Evolutionary conservation across 1,140 invertebrate genomes (phyloP).

Genomic region (Pomacea maculata): DNA sequence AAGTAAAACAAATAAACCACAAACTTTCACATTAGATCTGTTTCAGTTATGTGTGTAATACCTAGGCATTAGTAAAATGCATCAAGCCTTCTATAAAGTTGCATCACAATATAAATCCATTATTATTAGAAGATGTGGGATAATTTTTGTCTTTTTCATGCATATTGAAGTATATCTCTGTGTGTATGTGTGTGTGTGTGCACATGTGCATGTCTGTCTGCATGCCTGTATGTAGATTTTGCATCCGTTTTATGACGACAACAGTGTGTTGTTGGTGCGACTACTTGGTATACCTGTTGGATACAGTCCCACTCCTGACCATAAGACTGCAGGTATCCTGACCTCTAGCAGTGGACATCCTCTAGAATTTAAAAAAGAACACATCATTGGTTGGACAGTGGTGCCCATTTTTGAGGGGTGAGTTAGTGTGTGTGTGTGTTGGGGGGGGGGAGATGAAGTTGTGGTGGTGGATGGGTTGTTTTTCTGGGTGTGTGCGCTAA

Average conservation of each 20-base stretch:
- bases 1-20: too few relatives aligned
- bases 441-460: too few relatives aligned
- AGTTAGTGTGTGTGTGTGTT: slow-evolving; percentile 21
- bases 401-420: slow-evolving; percentile 63
- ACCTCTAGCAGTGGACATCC: slow-evolving; percentile 43
- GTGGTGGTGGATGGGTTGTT: background rate
- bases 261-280: slow-evolving; percentile 56
- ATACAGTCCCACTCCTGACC: slow-evolving; percentile 49
- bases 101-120: too few relatives aligned
- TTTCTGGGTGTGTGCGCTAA: background rate
- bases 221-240: slow-evolving; percentile 48
- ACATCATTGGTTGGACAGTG: slow-evolving; percentile 61
- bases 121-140: background rate
- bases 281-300: slow-evolving; percentile 59
- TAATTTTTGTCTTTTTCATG: background rate
- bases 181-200: background rate
- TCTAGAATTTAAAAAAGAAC: slow-evolving; percentile 48
- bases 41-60: too few relatives aligned
- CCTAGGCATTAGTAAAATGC: too few relatives aligned
- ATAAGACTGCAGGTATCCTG: slow-evolving; percentile 51
- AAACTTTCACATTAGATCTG: too few relatives aligned
- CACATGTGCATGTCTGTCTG: background rate
- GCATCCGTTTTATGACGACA: slow-evolving; percentile 59
- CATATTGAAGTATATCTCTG: background rate
- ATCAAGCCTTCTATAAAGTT: too few relatives aligned